phyloP scores from a whole-genome alignment of 2,113 vertebrate genomes.

The Phrynocephalus versicolor region DNA sequence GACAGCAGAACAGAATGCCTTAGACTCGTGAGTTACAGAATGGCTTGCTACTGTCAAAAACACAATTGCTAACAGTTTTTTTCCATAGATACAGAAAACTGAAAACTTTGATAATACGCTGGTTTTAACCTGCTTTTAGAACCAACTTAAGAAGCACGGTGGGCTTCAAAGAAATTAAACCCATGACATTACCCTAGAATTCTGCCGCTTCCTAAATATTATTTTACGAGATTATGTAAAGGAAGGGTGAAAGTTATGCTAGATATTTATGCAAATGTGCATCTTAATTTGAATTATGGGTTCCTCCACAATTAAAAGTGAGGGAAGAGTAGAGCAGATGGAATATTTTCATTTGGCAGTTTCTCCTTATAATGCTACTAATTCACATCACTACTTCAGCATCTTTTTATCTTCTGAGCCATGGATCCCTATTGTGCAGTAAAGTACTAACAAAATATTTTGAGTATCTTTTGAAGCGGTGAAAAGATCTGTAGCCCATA shows the following conservation, averaged over 20 bases:
- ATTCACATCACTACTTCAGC: background rate
- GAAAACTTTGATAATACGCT: conserved; percentile 58
- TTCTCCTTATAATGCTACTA: conserved; percentile 5
- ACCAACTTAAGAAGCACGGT: conserved; percentile 19
- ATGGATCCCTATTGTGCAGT: background rate
- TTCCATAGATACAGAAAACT: conserved; percentile 55
- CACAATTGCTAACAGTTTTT: conserved; percentile 52
- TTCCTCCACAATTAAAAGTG: conserved; percentile 14
- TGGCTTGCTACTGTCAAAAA: conserved; percentile 64
- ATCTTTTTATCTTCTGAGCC: background rate
- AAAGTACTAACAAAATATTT: background rate
- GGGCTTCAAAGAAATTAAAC: background rate
- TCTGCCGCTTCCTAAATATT: background rate
- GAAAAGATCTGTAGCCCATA: background rate
- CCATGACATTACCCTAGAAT: conserved; percentile 23
- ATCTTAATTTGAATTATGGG: conserved; percentile 26
- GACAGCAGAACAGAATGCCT: conserved; percentile 68
- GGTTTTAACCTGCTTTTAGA: conserved; percentile 49
- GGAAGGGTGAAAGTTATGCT: background rate
- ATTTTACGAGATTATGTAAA: background rate
- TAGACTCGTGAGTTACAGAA: background rate
- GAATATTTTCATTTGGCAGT: conserved; percentile 1
- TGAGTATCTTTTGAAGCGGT: background rate
- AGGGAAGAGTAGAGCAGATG: conserved; percentile 6
- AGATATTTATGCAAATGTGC: conserved; percentile 16